Conservation (phyloP, 1,140 invertebrate species). For the Sitophilus oryzae region DNA sequence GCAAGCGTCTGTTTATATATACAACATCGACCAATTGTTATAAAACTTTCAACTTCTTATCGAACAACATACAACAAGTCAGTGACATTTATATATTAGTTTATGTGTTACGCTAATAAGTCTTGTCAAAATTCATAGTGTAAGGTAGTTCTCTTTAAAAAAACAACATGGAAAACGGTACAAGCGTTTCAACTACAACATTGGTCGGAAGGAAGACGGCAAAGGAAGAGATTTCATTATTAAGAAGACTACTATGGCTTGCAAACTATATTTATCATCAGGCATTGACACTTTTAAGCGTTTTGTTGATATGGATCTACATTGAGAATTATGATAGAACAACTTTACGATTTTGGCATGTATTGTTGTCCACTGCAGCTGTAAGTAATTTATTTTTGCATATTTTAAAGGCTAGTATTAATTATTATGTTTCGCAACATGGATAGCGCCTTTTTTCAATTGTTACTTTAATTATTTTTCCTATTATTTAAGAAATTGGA, state of each 20-base stretch:
- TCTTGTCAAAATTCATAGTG: no score
- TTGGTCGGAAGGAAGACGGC: background rate
- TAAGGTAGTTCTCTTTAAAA: no score
- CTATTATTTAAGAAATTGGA: no score
- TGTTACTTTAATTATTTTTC: background rate
- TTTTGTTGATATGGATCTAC: background rate
- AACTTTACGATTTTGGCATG: background rate
- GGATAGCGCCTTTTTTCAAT: background rate
- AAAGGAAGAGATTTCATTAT: background rate
- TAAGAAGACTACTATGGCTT: background rate
- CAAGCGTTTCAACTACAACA: background rate
- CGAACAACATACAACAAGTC: no score
- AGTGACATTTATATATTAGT: no score
- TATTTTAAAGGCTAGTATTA: background rate
- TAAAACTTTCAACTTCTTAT: no score
- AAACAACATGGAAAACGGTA: no score
- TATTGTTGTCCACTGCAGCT: background rate
- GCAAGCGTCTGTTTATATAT: no score
- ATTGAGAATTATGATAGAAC: background rate
- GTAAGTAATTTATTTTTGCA: background rate
- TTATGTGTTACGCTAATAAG: no score
- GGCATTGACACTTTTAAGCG: background rate
- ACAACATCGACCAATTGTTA: no score
- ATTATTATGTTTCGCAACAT: background rate
- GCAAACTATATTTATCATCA: background rate